These are phyloP conservation scores for Sepioteuthis lessoniana DNA, from an alignment of 2,888 invertebrate genomes.

Conservation along the genomic window DNA sequence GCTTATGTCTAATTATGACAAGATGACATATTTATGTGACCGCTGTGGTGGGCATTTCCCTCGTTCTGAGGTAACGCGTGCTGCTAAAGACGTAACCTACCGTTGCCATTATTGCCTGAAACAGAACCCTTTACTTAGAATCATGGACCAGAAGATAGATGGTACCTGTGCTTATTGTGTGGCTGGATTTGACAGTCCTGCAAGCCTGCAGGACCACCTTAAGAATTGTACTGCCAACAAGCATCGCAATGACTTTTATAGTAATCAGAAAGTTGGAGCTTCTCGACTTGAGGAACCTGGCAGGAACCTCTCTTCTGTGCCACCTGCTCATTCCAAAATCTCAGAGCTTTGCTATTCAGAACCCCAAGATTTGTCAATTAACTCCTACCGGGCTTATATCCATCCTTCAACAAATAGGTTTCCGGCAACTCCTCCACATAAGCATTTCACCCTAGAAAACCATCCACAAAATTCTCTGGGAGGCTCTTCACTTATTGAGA, in stretches of 20 bases:
- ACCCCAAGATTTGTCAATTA: background rate
- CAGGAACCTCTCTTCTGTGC: background rate
- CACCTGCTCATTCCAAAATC: background rate
- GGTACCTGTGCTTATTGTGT: background rate
- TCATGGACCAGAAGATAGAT: background rate
- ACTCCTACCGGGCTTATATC: background rate
- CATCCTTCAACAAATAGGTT: background rate
- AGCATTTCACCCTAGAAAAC: background rate
- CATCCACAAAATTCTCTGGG: background rate
- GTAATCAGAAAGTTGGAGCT: background rate
- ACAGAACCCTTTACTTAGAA: background rate
- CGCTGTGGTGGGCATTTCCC: conserved; percentile 37
- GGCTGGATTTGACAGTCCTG: background rate
- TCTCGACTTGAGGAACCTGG: background rate
- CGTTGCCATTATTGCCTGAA: background rate
- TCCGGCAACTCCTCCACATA: background rate
- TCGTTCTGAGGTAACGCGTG: background rate
- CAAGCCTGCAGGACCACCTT: background rate
- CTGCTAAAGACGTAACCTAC: background rate
- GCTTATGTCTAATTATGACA: background rate
- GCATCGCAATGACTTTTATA: background rate
- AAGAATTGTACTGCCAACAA: background rate
- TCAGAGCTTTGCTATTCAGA: background rate
- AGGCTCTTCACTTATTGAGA: background rate
- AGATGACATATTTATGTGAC: conserved; percentile 1